Evolutionary conservation across 2,888 invertebrate species (phyloP), one percentile per base, ranked within the genome.

Genomic region (Diaprepes abbreviatus): DNA sequence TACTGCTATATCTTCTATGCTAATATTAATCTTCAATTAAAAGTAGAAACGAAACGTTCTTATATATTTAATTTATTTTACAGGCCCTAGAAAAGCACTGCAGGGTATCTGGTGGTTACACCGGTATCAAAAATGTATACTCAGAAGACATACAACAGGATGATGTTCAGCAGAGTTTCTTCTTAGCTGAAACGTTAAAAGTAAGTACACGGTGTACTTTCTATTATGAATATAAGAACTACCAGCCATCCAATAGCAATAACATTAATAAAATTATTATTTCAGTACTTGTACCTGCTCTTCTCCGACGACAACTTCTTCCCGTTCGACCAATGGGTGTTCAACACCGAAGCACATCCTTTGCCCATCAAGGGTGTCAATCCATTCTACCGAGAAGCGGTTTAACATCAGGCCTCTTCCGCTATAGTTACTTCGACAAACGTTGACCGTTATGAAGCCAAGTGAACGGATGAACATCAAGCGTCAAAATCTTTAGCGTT

Each of bases 151-250:
- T 94, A 16, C 89, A 89, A 74, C 94, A 96, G 79, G 99, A 99
- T 84, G 98, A 99, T 85, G 98, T 99, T 31, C 99, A 99, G 84
- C 99, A 99, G 85, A 97, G 97, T 85, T 99, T 95, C 89, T 98
- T 98, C 88, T 89, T 99, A 75, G 98, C 99, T 3, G 99, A 99
- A 86, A 98, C 98, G 40, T 89, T 99, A 73, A 99, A 99, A 90
- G 95, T 95, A 85, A 78, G 71, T 62, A 40, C 17, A 21, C 24
- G n/a, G n/a, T n/a, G n/a, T n/a, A n/a, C n/a, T n/a, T n/a, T n/a
- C n/a, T n/a, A n/a, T n/a, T n/a, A n/a, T n/a, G n/a, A n/a, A n/a
- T n/a, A n/a, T n/a, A n/a, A n/a, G n/a, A n/a, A n/a, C n/a, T n/a
- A n/a, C n/a, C n/a, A n/a, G n/a, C n/a, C n/a, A n/a, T n/a, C n/a